phyloP scores from a whole-genome alignment of 2,113 vertebrate genomes.

The Elephantulus edwardii region DNA sequence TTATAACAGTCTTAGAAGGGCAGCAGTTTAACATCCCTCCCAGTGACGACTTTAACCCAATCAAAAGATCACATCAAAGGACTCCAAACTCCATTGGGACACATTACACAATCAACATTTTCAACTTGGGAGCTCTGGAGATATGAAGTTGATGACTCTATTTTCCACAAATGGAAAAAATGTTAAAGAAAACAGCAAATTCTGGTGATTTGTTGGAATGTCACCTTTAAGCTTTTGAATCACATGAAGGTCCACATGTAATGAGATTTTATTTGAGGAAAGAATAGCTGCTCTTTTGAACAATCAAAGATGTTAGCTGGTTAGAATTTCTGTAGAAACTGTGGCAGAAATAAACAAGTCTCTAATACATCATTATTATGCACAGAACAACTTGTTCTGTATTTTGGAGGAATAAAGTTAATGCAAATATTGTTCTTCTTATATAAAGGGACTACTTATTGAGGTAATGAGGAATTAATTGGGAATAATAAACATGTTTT shows the following conservation, averaged over 20 bases:
- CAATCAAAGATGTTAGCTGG: neutral
- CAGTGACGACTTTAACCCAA: constrained; percentile 5
- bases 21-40: neutral
- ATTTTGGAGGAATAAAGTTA: constrained; percentile 10
- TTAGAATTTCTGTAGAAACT: constrained; percentile 8
- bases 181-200: constrained; percentile 18
- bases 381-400: neutral
- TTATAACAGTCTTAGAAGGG: neutral
- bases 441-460: constrained; percentile 26
- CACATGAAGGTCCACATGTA: neutral
- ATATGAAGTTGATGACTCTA: neutral
- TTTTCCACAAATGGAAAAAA: constrained; percentile 37
- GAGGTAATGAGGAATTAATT: neutral
- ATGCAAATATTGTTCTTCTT: constrained; percentile 12
- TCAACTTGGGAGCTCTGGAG: neutral
- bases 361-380: neutral
- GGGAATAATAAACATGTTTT: constrained; percentile 16
- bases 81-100: neutral
- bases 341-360: neutral
- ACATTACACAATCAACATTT: constrained; percentile 3
- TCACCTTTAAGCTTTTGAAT: constrained; percentile 36
- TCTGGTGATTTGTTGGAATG: neutral
- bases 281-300: neutral
- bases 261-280: constrained; percentile 18
- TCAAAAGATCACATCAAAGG: neutral